Base-by-base conservation (phyloP, 2,113 vertebrate genomes). In the Scomber japonicus region DNA sequence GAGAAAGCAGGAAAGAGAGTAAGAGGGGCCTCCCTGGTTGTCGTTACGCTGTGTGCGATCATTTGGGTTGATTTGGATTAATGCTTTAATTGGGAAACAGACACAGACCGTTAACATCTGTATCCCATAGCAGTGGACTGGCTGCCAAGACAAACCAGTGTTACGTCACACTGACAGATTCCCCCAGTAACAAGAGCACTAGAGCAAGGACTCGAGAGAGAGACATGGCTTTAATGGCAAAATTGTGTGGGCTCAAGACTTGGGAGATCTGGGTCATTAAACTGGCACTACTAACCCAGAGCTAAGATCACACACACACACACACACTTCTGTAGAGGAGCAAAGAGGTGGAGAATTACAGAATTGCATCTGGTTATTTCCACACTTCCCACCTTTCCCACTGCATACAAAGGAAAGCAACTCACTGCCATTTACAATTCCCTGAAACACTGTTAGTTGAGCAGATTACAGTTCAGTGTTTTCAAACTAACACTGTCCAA, bases 21-120 rank as follows among this genome's bases (percentile, higher is more conserved):
- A 65, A 71, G 40, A 69, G 80, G 70, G 88, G 86, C 86, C 91
- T 90, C 86, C 81, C 69, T 91, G 83, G 80, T 88, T 74, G 85
- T 88, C 59, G 82, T 89, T 86, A 78, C 85, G 57, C 80, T 40
- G 83, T 83, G 91, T 93, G 93, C 79, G 88, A 93, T 93, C 90
- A 89, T 92, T 93, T 91, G 79, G 82, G 89, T 90, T 94, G 93
- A 96, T 95, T 95, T 95, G 93, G 93, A 96, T 95, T 94, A 95
- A 96, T 95, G 93, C 90, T 94, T 95, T 94, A 95, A 95, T 95
- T 95, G 94, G 81, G 93, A 95, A 95, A 93, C 84, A 81, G 90
- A 91, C 88, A 93, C 87, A 93, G 89, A 88, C 90, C 51, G 83
- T 91, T 91, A 92, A 94, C 94, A 95, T 95, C 94, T 95, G 95